Percentiles rank a stretch among this genome's conserved stretches.
Evolutionary conservation across 2,113 vertebrate genomes (phyloP).

Genomic region (Struthidea cinerea): DNA sequence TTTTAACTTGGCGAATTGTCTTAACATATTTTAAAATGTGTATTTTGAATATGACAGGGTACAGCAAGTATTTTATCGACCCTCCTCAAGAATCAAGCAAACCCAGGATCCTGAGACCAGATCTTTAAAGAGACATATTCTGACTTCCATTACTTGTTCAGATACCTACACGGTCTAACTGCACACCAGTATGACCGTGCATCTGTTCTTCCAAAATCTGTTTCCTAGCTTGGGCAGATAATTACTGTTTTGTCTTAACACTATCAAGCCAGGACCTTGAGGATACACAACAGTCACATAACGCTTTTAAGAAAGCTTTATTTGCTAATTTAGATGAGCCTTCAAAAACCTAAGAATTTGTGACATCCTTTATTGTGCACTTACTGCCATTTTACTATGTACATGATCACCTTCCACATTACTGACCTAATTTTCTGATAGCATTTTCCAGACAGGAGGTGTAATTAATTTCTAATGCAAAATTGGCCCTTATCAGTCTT

Average conservation of each 20-base stretch:
- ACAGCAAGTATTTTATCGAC: neutral
- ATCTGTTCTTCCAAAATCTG: neutral
- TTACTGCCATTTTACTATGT: neutral
- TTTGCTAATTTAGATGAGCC: neutral
- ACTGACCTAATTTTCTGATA: neutral
- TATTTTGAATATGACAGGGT: neutral
- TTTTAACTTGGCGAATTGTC: neutral
- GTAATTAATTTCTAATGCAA: neutral
- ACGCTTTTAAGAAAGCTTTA: neutral
- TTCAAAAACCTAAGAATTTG: neutral
- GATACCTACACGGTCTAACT: neutral
- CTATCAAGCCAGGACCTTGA: neutral
- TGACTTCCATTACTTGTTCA: neutral
- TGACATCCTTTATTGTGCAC: neutral
- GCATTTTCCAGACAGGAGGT: neutral
- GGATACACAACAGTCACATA: neutral
- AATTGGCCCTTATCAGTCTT: neutral
- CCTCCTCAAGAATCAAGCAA: neutral
- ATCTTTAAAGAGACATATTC: neutral
- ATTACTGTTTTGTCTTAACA: neutral
- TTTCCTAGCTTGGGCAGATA: neutral
- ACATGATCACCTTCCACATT: neutral
- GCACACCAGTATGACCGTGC: neutral
- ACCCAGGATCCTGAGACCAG: neutral
- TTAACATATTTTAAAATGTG: neutral